These are phyloP conservation scores for Cyrtodaria siliqua DNA, from an alignment of 2,888 invertebrate genomes.

Conservation along the genomic window DNA sequence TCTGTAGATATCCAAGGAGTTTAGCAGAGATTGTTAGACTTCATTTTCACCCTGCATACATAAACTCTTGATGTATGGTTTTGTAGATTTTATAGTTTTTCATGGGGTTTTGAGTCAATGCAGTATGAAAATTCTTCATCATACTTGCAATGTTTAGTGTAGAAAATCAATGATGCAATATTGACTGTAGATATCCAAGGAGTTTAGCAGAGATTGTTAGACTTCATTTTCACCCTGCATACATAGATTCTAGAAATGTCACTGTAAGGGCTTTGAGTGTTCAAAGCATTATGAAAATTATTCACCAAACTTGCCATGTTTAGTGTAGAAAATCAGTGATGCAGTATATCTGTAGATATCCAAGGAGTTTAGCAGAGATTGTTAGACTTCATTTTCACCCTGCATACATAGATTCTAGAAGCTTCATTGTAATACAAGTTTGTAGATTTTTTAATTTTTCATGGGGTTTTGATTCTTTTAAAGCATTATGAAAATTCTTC, in stretches of 20 bases:
- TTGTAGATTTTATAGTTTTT: constrained; percentile 1
- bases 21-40: not conserved
- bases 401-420: constrained; percentile 1
- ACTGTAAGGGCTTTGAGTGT: not conserved
- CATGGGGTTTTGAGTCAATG: not conserved
- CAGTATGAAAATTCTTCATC: constrained; percentile 35
- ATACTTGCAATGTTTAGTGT: constrained; percentile 11
- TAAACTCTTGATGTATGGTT: not conserved
- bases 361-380: constrained; percentile 38
- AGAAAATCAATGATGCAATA: constrained; percentile 60
- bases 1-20: constrained; percentile 40
- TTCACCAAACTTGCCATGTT: not conserved
- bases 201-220: constrained; percentile 1
- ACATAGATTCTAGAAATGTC: constrained; percentile 5
- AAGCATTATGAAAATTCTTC: constrained; percentile 63
- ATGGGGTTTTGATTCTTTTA: too few species aligned
- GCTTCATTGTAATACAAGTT: too few species aligned
- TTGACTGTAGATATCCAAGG: constrained; percentile 59
- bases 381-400: constrained; percentile 13
- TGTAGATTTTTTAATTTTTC: too few species aligned
- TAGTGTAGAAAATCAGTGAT: not conserved
- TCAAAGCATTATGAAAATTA: not conserved
- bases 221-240: constrained; percentile 29
- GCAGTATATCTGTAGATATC: constrained; percentile 51
- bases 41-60: constrained; percentile 55